A percentile compares a stretch with the other conserved stretches of the same genome.
phyloP scores from a whole-genome alignment of 1,140 invertebrate genomes.

The Archivesica marissinica region DNA sequence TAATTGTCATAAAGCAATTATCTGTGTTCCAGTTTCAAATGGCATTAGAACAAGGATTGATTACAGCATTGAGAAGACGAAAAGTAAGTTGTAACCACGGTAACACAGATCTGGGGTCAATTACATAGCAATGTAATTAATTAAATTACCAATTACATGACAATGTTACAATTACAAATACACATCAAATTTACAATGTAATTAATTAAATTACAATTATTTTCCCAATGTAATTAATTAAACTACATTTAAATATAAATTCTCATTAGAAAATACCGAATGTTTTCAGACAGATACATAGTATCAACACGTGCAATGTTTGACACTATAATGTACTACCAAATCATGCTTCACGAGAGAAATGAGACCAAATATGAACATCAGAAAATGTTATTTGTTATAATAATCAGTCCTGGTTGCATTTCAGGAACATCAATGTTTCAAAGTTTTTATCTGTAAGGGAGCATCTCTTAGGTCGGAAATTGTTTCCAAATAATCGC shows the following conservation, averaged over 20 bases:
- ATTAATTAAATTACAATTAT: not conserved
- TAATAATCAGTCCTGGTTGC: too few species aligned
- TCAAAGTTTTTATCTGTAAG: too few species aligned
- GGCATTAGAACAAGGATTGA: not conserved
- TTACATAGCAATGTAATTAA: not conserved
- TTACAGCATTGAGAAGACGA: not conserved
- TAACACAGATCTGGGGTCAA: not conserved
- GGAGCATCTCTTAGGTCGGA: too few species aligned
- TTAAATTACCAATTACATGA: not conserved
- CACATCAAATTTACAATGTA: not conserved
- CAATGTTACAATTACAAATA: not conserved
- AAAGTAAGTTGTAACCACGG: not conserved
- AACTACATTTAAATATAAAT: too few species aligned
- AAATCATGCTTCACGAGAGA: too few species aligned
- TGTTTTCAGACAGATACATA: too few species aligned
- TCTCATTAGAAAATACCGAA: too few species aligned
- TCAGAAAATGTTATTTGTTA: not conserved
- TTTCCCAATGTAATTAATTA: too few species aligned
- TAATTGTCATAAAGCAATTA: not conserved
- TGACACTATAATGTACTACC: too few species aligned
- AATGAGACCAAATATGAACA: too few species aligned
- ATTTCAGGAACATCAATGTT: too few species aligned
- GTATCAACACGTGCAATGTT: not conserved
- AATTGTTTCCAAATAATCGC: too few species aligned
- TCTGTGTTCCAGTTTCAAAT: constrained; percentile 13